Conservation (phyloP, 2,888 invertebrate genomes). For the Tromatobia lineatoria region DNA sequence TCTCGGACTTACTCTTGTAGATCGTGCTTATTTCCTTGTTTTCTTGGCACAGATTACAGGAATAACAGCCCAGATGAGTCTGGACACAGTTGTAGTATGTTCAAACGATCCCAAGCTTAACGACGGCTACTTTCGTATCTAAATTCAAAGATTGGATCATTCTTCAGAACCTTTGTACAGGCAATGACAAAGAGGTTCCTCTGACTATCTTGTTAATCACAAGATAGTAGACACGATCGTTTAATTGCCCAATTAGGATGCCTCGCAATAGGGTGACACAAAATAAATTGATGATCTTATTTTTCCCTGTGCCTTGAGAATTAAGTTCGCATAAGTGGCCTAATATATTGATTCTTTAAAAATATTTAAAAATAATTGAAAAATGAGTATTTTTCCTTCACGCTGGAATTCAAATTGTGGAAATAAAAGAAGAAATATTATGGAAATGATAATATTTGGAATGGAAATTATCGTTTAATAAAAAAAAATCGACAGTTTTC, state of each 20-base stretch:
- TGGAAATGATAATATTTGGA: too few species aligned
- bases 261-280: background rate
- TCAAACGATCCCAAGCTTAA: background rate
- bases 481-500: too few species aligned
- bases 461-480: too few species aligned
- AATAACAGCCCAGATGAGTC: slow-evolving; percentile 62
- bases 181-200: background rate
- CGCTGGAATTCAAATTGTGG: too few species aligned
- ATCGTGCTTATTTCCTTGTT: slow-evolving; percentile 59
- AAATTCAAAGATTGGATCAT: slow-evolving; percentile 19
- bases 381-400: too few species aligned
- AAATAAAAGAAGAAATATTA: too few species aligned
- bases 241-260: background rate
- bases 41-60: slow-evolving; percentile 75
- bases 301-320: too few species aligned
- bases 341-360: too few species aligned
- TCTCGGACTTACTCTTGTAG: slow-evolving; percentile 39
- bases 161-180: background rate
- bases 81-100: slow-evolving; percentile 9
- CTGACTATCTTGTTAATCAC: background rate
- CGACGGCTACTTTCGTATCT: slow-evolving; percentile 25
- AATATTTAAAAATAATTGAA: too few species aligned
- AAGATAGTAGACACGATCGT: background rate
- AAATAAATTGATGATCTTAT: too few species aligned
- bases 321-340: too few species aligned